Base-by-base conservation (phyloP, 1,140 invertebrate genomes). In the Rhopalosiphum padi region DNA sequence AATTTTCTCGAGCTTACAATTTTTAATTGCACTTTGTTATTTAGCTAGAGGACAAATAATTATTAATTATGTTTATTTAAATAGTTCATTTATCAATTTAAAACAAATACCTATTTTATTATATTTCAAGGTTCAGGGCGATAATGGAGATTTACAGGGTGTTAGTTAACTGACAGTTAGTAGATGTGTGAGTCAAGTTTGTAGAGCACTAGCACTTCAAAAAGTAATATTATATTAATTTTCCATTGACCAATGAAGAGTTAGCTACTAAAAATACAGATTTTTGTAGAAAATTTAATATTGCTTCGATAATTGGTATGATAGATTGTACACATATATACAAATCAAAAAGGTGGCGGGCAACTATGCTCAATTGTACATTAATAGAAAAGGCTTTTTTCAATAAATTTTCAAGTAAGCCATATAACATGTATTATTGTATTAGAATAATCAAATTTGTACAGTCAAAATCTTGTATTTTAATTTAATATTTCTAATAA, bases 291-390 rank as follows among this genome's bases (percentile, higher is more conserved):
- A 77, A 77, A 77, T 77, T 77, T 77, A 77, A 77, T 77, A n/a
- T 77, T 30, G 30, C n/a, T 77, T 77, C 30, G 30, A 77, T 77
- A n/a, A 77, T 77, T 77, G 30, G 68, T n/a, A 8, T 30, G 68
- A 77, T 77, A n/a, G 68, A 77, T 77, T 77, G n/a, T 77, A 77
- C 30, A 77, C 68, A 77, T n/a, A 77, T n/a, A 77, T 77, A 77
- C 68, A 30, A 11, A 77, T 77, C 15, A 77, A 77, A 77, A 77
- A 77, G 7, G 68, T 77, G 8, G 68, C 68, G 0, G 30, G n/a
- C n/a, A 9, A 77, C 68, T 77, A n/a, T 11, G 68, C 68, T 77
- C 30, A 77, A 15, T 77, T 77, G 68, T 77, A 77, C 8, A 77
- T 77, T 77, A 77, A 77, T 82, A 82, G 35, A 82, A 41, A 82